phyloP scores from a whole-genome alignment of 2,888 invertebrate species.

The Drosophila gaucha region DNA sequence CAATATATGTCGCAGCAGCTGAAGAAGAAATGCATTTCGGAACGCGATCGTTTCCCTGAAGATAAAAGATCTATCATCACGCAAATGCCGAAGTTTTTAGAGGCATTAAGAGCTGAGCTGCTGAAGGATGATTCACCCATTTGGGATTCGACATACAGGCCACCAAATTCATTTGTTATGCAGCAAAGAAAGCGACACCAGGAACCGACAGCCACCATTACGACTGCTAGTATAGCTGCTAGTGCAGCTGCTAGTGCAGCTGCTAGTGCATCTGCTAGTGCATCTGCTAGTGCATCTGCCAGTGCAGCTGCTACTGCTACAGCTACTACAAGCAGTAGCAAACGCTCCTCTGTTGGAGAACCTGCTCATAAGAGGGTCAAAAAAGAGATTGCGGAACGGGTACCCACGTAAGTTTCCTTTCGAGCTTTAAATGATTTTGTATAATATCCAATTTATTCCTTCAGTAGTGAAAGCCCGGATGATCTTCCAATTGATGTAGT shows the following conservation, averaged over 20 bases:
- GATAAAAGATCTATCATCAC: conserved; percentile 92
- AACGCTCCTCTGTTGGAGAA: conserved; percentile 72
- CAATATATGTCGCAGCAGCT: conserved; percentile 92
- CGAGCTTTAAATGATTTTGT: too few relatives aligned
- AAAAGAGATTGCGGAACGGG: conserved; percentile 82
- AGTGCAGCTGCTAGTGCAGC: too few relatives aligned
- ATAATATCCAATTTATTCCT: not conserved
- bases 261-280: conserved; percentile 9
- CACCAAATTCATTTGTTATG: conserved; percentile 82
- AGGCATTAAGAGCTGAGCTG: conserved; percentile 94
- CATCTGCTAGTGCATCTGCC: conserved; percentile 45
- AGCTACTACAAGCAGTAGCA: conserved; percentile 55
- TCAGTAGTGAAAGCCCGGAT: conserved; percentile 84
- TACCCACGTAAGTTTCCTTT: conserved; percentile 59
- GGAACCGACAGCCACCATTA: conserved; percentile 56
- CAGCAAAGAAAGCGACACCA: conserved; percentile 84
- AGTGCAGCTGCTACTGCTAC: conserved; percentile 30
- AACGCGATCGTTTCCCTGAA: conserved; percentile 94
- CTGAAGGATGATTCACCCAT: conserved; percentile 94
- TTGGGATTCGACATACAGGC: conserved; percentile 96
- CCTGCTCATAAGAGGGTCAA: conserved; percentile 83
- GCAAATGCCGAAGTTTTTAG: conserved; percentile 96
- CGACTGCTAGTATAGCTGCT: conserved; percentile 34
- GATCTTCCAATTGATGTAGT: conserved; percentile 93
- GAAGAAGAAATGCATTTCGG: conserved; percentile 95